Percentiles rank a stretch among this genome's conserved stretches.
Conservation (phyloP, 2,113 vertebrate species). For the Myrmophylax atrothorax region DNA sequence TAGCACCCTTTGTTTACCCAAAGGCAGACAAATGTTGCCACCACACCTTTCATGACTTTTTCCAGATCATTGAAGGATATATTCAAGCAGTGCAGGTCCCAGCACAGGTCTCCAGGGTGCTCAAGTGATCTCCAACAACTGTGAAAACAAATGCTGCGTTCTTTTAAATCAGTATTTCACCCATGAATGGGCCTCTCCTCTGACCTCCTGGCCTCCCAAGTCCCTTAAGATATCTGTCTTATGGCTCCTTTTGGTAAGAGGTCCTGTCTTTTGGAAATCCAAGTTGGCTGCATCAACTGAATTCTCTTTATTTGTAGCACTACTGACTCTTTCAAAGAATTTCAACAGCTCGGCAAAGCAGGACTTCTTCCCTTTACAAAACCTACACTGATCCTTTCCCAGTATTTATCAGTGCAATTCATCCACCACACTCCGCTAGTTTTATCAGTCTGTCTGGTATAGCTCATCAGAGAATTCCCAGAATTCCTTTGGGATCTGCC, state of each 20-base stretch:
- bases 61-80: neutral
- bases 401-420: neutral
- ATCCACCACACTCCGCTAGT: neutral
- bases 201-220: neutral
- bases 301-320: neutral
- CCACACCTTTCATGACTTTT: neutral
- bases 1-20: neutral
- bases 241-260: neutral
- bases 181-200: neutral
- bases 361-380: neutral
- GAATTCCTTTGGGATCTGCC: neutral
- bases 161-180: neutral
- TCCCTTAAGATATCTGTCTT: neutral
- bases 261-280: neutral
- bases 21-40: neutral
- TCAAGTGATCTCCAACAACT: neutral
- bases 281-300: neutral
- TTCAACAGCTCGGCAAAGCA: neutral
- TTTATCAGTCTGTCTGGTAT: neutral
- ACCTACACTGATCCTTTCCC: neutral
- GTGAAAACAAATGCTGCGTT: neutral
- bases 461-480: neutral
- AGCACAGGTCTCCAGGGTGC: neutral
- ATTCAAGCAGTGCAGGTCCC: neutral
- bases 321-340: neutral